Conservation (phyloP, 2,797 vertebrate species). For the Sternotherus odoratus region DNA sequence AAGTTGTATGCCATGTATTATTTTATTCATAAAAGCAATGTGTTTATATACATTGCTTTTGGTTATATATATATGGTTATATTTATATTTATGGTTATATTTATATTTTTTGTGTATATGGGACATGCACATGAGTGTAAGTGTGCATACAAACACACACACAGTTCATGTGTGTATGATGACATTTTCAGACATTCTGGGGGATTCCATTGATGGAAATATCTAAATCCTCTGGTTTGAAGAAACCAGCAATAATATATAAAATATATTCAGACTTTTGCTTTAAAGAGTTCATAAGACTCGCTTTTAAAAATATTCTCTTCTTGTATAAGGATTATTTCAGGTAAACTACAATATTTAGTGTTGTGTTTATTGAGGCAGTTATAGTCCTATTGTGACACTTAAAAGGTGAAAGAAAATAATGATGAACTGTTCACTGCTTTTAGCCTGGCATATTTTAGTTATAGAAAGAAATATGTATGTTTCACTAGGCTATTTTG, state of each 20-base stretch:
- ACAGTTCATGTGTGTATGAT: background rate
- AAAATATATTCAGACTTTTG: background rate
- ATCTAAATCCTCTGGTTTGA: background rate
- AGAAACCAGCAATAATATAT: background rate
- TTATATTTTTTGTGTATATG: background rate
- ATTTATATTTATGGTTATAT: background rate
- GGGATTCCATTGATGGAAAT: background rate
- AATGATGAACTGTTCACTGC: background rate
- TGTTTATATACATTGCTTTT: background rate
- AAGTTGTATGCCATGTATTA: background rate
- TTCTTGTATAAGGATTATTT: background rate
- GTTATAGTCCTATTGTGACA: background rate
- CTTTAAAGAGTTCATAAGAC: background rate
- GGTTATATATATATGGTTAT: background rate
- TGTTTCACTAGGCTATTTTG: accelerated
- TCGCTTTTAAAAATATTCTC: background rate
- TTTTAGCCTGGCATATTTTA: background rate
- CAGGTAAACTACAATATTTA: background rate
- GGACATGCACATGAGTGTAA: background rate
- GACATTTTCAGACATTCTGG: background rate
- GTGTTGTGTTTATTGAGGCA: background rate
- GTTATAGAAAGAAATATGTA: accelerated
- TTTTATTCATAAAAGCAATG: slow-evolving; percentile 35
- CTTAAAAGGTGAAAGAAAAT: background rate
- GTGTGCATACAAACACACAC: background rate